A percentile compares a stretch with the other conserved stretches of the same genome.
Conservation (phyloP, 2,797 vertebrate species). For the Falco biarmicus region DNA sequence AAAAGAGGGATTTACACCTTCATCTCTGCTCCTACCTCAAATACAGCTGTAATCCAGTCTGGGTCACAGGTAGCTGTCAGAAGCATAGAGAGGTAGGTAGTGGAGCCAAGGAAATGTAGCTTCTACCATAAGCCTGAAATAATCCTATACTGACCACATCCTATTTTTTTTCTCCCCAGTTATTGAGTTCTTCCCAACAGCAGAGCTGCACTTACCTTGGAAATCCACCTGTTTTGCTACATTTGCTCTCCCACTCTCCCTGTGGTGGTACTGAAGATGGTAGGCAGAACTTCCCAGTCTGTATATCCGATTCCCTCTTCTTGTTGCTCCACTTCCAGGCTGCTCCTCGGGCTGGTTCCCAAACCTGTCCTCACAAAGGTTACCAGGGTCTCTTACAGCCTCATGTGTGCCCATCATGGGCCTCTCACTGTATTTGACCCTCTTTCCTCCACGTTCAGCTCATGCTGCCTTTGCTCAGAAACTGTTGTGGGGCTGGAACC, state of each 20-base stretch:
- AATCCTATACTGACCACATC: neutral
- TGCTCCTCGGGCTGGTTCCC: neutral
- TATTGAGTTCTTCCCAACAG: neutral
- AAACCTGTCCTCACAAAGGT: neutral
- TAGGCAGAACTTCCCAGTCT: neutral
- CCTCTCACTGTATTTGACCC: neutral
- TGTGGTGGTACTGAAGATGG: neutral
- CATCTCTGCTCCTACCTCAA: neutral
- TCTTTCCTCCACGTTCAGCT: neutral
- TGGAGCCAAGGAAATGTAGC: neutral
- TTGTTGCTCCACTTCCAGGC: neutral
- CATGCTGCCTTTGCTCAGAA: neutral
- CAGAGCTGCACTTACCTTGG: neutral
- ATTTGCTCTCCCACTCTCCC: neutral
- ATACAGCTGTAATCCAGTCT: neutral
- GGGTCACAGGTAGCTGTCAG: neutral
- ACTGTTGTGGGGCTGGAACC: neutral
- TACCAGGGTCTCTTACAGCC: neutral
- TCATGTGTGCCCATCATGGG: rapidly evolving
- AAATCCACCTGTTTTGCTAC: neutral
- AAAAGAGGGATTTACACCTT: neutral
- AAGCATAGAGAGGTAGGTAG: neutral
- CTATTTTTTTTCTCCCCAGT: neutral
- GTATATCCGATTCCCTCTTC: neutral
- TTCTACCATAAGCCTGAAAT: neutral